These are phyloP conservation scores for Dicranocentrus wangi DNA, from an alignment of 2,888 invertebrate genomes.

Conservation along the genomic window DNA sequence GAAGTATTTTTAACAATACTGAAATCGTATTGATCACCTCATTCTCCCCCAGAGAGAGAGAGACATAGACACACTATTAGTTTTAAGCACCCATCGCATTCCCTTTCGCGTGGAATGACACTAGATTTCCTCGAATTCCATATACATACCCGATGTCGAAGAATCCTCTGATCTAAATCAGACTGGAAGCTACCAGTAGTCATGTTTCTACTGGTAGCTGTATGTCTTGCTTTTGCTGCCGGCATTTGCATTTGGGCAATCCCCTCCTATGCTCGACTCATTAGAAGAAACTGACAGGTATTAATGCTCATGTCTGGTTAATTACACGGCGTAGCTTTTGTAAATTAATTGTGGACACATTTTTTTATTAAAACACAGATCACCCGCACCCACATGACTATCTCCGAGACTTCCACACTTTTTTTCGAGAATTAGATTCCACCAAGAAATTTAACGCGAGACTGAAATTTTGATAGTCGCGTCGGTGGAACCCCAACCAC, in stretches of 20 bases:
- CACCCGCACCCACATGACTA: not conserved
- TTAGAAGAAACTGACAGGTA: constrained; percentile 61
- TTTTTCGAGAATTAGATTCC: too few species aligned
- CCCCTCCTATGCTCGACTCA: constrained; percentile 30
- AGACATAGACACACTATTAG: too few species aligned
- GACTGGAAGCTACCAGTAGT: constrained; percentile 53
- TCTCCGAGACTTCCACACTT: too few species aligned
- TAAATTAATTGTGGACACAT: constrained; percentile 58
- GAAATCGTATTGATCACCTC: too few species aligned
- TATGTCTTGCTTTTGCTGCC: constrained; percentile 55
- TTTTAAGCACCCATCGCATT: too few species aligned
- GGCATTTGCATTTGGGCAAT: constrained; percentile 53
- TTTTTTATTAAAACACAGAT: constrained; percentile 31
- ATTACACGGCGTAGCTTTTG: constrained; percentile 48
- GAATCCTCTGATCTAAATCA: constrained; percentile 63
- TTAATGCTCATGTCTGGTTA: constrained; percentile 56
- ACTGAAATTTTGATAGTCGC: too few species aligned
- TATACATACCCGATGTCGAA: constrained; percentile 61
- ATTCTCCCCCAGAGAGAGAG: too few species aligned
- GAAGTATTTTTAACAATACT: too few species aligned
- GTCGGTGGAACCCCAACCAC: too few species aligned
- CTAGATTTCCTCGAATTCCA: too few species aligned
- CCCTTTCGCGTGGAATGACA: too few species aligned
- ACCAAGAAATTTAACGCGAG: too few species aligned
- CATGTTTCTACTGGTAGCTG: constrained; percentile 23